Base-by-base conservation (phyloP, 1,140 invertebrate genomes). In the Palaemon carinicauda region DNA sequence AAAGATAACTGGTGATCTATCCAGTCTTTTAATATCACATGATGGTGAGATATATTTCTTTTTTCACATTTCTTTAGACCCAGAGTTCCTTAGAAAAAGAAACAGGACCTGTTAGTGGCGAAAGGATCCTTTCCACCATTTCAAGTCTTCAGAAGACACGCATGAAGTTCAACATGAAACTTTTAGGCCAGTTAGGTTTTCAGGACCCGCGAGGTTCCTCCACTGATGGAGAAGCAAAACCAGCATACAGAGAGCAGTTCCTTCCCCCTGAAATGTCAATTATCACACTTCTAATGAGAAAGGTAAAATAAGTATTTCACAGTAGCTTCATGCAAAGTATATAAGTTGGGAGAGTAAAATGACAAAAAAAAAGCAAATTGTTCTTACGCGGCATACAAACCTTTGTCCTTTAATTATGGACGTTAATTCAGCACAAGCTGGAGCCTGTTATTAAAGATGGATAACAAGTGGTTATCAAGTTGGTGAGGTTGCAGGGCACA, bases 251-350 rank as follows among this genome's bases (percentile, higher is more conserved):
- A 82, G 98, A 99, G 92, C 96, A 98, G 90, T 99, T 99, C 92
- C 95, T 99, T n/a, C 95, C 98, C 0, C 98, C 98, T 0, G 95
- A 97, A 91, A 97, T 96, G 93, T 98, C 97, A 88, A 98, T 99
- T 94, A 93, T 98, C 71, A 97, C 96, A 0, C 98, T 96, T 91
- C 95, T 99, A 90, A 94, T 99, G 82, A 95, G 95, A 83, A 98
- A 98, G 93, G 96, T 97, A 89, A 91, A 88, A 77, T 75, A 4
- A n/a, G 31, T 33, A 17, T 24, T n/a, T 15, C 80, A 52, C 60
- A 19, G 41, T 12, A 89, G n/a, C n/a, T n/a, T n/a, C n/a, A n/a
- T n/a, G n/a, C n/a, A n/a, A n/a, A n/a, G n/a, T n/a, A n/a, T n/a
- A n/a, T n/a, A n/a, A n/a, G n/a, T n/a, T n/a, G n/a, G n/a, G n/a